A percentile compares a stretch with the other conserved stretches of the same genome.
phyloP scores from a whole-genome alignment of 2,797 vertebrate species.

The Apodemus agrarius region DNA sequence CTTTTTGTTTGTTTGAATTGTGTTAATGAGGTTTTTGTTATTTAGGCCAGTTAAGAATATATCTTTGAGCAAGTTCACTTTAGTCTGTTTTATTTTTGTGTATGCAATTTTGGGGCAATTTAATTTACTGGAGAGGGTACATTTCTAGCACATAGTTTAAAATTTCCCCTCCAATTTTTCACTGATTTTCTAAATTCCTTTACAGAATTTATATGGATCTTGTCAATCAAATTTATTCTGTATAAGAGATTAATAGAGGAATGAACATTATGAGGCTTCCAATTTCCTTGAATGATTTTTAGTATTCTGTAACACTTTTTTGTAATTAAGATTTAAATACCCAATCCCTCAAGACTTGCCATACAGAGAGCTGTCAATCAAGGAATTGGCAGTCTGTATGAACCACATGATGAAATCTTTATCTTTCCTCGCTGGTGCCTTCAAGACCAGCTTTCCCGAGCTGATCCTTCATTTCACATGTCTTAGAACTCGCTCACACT shows the following conservation, averaged over 20 bases:
- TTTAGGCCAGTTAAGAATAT: conserved; percentile 55
- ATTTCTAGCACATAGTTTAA: conserved; percentile 71
- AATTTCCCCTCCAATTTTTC: conserved; percentile 69
- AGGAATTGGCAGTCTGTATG: conserved; percentile 80
- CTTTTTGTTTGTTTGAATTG: conserved; percentile 63
- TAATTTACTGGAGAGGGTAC: conserved; percentile 74
- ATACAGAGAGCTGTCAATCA: conserved; percentile 89
- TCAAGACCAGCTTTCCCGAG: conserved; percentile 82
- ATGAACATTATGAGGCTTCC: conserved; percentile 71
- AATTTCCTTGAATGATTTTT: conserved; percentile 83
- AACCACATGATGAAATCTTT: conserved; percentile 79
- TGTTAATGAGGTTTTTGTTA: conserved; percentile 56
- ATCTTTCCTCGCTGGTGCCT: conserved; percentile 80
- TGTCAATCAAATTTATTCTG: conserved; percentile 79
- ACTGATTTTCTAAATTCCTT: conserved; percentile 75
- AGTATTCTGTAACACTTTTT: conserved; percentile 85
- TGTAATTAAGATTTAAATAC: conserved; percentile 92
- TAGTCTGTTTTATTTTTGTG: conserved; percentile 67
- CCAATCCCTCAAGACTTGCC: conserved; percentile 88
- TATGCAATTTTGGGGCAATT: conserved; percentile 48
- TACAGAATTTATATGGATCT: conserved; percentile 76
- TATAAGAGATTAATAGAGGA: conserved; percentile 79
- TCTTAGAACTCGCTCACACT: conserved; percentile 85
- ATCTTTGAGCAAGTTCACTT: conserved; percentile 63
- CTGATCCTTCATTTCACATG: conserved; percentile 85